Percentiles rank a stretch among this genome's conserved stretches.
phyloP scores from a whole-genome alignment of 2,797 vertebrate species.

The Catamblyrhynchus diadema region DNA sequence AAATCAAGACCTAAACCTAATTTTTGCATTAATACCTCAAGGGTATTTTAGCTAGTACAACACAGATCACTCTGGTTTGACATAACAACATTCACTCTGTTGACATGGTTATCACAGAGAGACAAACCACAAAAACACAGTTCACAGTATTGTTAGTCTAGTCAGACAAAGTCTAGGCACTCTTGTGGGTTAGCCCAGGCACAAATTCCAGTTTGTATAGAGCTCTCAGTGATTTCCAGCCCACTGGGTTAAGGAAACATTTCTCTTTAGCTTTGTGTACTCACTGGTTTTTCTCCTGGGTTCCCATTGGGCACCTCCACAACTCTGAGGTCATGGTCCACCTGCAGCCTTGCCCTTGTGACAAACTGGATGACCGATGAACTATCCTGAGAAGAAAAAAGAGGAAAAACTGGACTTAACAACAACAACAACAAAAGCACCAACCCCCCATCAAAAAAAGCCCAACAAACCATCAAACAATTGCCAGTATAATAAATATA shows the following conservation, averaged over 20 bases:
- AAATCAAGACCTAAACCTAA: neutral
- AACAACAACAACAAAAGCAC: neutral
- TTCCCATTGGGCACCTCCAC: slow-evolving; percentile 86
- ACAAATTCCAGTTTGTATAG: neutral
- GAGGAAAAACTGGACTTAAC: neutral
- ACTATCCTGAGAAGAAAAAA: slow-evolving; percentile 82
- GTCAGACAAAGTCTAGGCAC: neutral
- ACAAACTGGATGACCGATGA: slow-evolving; percentile 97
- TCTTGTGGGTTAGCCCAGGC: neutral
- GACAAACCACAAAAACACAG: neutral
- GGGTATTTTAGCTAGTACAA: neutral
- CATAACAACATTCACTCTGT: neutral
- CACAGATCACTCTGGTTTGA: neutral
- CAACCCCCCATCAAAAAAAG: neutral
- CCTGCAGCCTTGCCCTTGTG: slow-evolving; percentile 83
- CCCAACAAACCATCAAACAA: neutral
- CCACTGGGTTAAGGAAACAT: neutral
- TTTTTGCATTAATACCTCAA: neutral
- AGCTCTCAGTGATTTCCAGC: neutral
- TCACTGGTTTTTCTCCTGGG: slow-evolving; percentile 88
- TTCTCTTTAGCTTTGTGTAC: slow-evolving; percentile 53
- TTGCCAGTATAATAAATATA: neutral
- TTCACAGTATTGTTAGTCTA: neutral
- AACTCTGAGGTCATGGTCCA: slow-evolving; percentile 77
- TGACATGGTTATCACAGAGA: neutral